phyloP scores from a whole-genome alignment of 2,888 invertebrate genomes.

The Minunthozetes semirufus region DNA sequence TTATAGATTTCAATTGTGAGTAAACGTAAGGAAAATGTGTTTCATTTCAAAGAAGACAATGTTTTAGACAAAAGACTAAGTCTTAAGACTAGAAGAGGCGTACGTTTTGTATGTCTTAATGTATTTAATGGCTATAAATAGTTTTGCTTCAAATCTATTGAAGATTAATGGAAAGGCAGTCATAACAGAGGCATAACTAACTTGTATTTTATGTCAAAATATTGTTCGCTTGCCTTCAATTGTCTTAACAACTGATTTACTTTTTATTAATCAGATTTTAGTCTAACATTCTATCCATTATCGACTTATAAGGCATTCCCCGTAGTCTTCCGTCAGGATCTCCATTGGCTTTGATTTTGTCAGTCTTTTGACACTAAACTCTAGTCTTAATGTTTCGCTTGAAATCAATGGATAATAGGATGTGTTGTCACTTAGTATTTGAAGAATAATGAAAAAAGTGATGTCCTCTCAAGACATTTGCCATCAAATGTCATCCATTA shows the following conservation, averaged over 20 bases:
- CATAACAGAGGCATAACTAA: background rate
- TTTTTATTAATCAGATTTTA: constrained; percentile 15
- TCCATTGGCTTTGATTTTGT: constrained; percentile 1
- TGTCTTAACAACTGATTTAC: background rate
- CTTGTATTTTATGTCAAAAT: constrained; percentile 1
- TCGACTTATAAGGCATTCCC: background rate
- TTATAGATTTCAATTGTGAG: no score
- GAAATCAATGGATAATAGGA: background rate
- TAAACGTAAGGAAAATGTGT: no score
- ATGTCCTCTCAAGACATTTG: background rate
- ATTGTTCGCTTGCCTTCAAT: background rate
- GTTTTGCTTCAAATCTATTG: background rate
- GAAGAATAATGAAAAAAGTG: background rate
- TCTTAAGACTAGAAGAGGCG: no score
- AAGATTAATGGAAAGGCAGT: background rate
- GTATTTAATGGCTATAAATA: no score
- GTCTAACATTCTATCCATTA: background rate
- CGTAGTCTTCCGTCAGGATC: background rate
- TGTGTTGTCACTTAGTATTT: constrained; percentile 11
- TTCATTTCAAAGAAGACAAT: no score
- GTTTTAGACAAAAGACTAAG: no score
- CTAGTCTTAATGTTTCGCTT: background rate
- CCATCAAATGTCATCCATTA: background rate
- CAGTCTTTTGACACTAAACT: background rate
- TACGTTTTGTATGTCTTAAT: no score